phyloP scores from a whole-genome alignment of 1,140 invertebrate genomes.

The Sinella curviseta region DNA sequence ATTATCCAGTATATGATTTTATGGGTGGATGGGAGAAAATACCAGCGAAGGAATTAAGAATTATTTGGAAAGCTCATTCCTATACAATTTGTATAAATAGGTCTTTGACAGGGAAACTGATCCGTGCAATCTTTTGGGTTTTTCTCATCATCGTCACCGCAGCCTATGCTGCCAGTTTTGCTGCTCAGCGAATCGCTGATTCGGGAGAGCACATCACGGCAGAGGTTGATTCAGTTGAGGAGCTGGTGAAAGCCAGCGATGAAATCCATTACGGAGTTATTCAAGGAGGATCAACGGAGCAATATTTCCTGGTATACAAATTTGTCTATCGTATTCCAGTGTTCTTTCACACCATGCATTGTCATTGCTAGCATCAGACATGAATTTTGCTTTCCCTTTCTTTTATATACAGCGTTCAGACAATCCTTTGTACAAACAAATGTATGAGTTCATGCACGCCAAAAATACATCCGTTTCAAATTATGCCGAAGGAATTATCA shows the following conservation, averaged over 20 bases:
- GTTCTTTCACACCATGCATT: too few species aligned
- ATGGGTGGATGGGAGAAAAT: too few species aligned
- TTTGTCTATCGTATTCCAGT: slow-evolving; percentile 31
- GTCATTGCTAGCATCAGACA: background rate
- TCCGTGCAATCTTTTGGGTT: slow-evolving; percentile 98
- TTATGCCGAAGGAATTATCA: slow-evolving; percentile 79
- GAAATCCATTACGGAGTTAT: slow-evolving; percentile 93
- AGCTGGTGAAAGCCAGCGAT: slow-evolving; percentile 78
- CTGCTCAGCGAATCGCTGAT: slow-evolving; percentile 74
- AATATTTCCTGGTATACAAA: slow-evolving; percentile 79
- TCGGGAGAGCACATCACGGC: slow-evolving; percentile 27
- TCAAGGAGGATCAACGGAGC: slow-evolving; percentile 80
- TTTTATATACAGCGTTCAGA: slow-evolving; percentile 73
- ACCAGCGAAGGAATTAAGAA: too few species aligned
- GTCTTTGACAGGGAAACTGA: slow-evolving; percentile 87
- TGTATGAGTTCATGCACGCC: slow-evolving; percentile 92
- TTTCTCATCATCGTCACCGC: slow-evolving; percentile 97
- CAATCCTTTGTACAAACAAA: slow-evolving; percentile 83
- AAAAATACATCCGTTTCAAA: slow-evolving; percentile 77
- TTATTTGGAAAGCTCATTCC: background rate
- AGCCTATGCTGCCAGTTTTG: slow-evolving; percentile 96
- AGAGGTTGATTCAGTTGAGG: slow-evolving; percentile 84
- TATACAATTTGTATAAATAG: slow-evolving; percentile 56
- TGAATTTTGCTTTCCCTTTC: slow-evolving; percentile 22
- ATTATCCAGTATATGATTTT: too few species aligned